phyloP scores from a whole-genome alignment of 2,797 vertebrate genomes.

The Pelodytes ibericus region DNA sequence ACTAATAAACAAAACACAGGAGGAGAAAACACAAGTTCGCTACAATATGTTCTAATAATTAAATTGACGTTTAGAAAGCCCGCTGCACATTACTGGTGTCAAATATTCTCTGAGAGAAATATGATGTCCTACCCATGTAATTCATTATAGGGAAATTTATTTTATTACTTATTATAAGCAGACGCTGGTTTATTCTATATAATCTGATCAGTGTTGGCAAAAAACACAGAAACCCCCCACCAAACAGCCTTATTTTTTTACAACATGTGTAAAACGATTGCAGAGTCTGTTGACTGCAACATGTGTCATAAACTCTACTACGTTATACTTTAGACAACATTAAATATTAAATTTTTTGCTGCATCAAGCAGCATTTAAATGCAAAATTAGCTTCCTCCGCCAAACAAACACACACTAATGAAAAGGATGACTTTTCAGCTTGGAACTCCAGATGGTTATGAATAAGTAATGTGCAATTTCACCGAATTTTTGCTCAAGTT shows the following conservation, averaged over 20 bases:
- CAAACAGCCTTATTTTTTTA: conserved; percentile 13
- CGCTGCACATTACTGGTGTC: background rate
- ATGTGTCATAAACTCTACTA: conserved; percentile 33
- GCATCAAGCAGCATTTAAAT: conserved; percentile 33
- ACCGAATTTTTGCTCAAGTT: conserved; percentile 22
- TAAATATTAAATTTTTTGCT: conserved; percentile 46
- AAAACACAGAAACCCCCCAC: background rate
- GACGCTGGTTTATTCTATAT: conserved; percentile 18
- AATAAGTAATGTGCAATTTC: conserved; percentile 39
- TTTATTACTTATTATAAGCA: conserved; percentile 18
- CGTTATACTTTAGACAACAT: conserved; percentile 36
- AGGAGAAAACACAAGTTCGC: background rate
- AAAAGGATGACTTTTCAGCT: conserved; percentile 33
- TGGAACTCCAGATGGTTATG: conserved; percentile 43
- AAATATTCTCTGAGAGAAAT: conserved; percentile 10
- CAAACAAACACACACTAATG: conserved; percentile 52
- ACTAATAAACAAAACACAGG: too few species aligned
- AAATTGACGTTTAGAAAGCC: background rate
- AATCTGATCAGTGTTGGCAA: conserved; percentile 34
- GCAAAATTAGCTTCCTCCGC: conserved; percentile 36
- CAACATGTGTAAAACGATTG: background rate
- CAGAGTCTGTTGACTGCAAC: conserved; percentile 9
- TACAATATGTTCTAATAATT: background rate
- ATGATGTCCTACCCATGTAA: conserved; percentile 20
- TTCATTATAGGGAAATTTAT: conserved; percentile 28